A percentile compares a stretch with the other conserved stretches of the same genome.
Conservation (phyloP, 37 sponge, comb jelly and placozoan genomes). For the Beroe ovata region DNA sequence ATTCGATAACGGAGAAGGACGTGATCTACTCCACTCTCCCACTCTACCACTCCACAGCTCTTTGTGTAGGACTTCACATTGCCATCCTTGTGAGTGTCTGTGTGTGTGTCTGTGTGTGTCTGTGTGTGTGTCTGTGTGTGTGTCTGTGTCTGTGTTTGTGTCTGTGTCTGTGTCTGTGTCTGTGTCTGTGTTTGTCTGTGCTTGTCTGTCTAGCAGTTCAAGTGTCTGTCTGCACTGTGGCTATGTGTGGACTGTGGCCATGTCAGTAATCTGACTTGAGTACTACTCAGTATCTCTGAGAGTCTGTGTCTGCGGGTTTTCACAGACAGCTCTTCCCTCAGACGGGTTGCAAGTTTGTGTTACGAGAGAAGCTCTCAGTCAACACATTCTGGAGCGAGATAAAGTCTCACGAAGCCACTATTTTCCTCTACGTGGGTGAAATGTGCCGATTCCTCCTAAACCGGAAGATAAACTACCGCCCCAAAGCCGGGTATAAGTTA, state of each 20-base stretch:
- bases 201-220: too few species aligned
- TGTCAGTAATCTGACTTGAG: too few species aligned
- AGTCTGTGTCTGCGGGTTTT: too few species aligned
- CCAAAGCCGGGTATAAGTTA: background rate
- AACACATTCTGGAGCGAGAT: constrained; percentile 42
- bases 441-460: constrained; percentile 61
- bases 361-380: constrained; percentile 49
- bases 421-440: constrained; percentile 65
- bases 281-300: too few species aligned
- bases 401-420: constrained; percentile 12
- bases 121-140: too few species aligned
- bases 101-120: too few species aligned
- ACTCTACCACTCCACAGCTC: constrained; percentile 39
- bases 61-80: constrained; percentile 48
- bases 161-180: too few species aligned
- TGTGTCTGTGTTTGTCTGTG: too few species aligned
- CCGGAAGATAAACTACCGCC: background rate
- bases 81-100: constrained; percentile 12
- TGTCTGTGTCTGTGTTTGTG: too few species aligned
- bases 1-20: background rate
- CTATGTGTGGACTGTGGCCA: too few species aligned
- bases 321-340: too few species aligned
- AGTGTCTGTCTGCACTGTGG: too few species aligned
- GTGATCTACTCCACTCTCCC: constrained; percentile 12
- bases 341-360: background rate